Conservation (phyloP, 2,888 invertebrate species). For the Xanthorhoe designata region DNA sequence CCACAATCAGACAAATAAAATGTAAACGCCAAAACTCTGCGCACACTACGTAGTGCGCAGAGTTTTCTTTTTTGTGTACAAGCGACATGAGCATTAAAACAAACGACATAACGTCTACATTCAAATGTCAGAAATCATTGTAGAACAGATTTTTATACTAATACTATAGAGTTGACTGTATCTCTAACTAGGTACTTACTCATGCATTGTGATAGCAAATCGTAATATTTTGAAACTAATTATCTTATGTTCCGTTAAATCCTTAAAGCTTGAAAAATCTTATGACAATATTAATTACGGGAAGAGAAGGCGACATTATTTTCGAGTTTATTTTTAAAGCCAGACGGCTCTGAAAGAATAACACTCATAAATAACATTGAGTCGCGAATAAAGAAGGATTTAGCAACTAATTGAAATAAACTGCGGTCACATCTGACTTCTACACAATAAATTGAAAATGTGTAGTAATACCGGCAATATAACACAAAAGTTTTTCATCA, state of each 20-base stretch:
- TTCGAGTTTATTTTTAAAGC: conserved; percentile 48
- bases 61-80: too few species aligned
- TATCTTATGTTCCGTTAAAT: conserved; percentile 23
- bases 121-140: too few species aligned
- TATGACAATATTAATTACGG: conserved; percentile 30
- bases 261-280: conserved; percentile 36
- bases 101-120: too few species aligned
- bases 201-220: background rate
- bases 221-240: conserved; percentile 17
- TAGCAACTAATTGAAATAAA: conserved; percentile 68
- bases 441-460: conserved; percentile 1
- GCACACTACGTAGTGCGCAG: too few species aligned
- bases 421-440: conserved; percentile 44
- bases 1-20: too few species aligned
- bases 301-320: conserved; percentile 31
- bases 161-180: too few species aligned
- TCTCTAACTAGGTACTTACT: background rate
- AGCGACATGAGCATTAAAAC: too few species aligned
- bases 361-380: conserved; percentile 62
- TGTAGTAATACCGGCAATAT: conserved; percentile 8
- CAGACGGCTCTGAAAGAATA: conserved; percentile 55
- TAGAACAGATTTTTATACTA: too few species aligned
- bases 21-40: too few species aligned
- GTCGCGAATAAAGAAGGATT: conserved; percentile 52
- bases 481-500: background rate